Conservation (phyloP, 2,797 vertebrate species). For the Falco berigora region DNA sequence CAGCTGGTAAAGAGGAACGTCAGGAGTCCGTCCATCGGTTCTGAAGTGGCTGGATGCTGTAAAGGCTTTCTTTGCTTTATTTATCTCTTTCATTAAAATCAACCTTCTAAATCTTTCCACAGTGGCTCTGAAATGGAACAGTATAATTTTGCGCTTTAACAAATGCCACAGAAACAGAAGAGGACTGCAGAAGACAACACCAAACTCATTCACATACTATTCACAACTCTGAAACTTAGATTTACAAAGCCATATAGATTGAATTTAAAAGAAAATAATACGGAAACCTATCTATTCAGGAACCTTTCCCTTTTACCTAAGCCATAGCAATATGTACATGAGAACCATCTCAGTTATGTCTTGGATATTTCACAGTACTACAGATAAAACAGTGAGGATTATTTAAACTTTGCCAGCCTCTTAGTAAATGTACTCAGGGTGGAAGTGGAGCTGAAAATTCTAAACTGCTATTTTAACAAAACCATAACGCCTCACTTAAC, state of each 20-base stretch:
- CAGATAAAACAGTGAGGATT: background rate
- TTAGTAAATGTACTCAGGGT: background rate
- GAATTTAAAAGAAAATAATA: background rate
- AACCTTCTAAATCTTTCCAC: background rate
- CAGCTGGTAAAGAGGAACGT: fast-evolving
- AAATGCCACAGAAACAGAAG: background rate
- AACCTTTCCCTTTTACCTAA: background rate
- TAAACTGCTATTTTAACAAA: background rate
- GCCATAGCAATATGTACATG: fast-evolving
- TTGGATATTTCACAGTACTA: background rate
- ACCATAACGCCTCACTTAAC: background rate
- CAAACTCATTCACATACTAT: background rate
- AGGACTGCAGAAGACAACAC: background rate
- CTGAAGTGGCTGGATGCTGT: background rate
- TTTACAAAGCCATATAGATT: background rate
- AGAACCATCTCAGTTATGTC: background rate
- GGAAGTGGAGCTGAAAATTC: background rate
- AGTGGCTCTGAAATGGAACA: background rate
- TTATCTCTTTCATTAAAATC: background rate
- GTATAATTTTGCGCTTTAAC: background rate
- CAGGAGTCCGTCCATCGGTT: background rate
- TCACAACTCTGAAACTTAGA: background rate
- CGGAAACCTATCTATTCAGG: background rate
- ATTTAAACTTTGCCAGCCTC: background rate
- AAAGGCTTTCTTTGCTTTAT: background rate